Percentiles rank a stretch among this genome's conserved stretches.
phyloP scores from a whole-genome alignment of 2,113 vertebrate species.

The Phainopepla nitens region DNA sequence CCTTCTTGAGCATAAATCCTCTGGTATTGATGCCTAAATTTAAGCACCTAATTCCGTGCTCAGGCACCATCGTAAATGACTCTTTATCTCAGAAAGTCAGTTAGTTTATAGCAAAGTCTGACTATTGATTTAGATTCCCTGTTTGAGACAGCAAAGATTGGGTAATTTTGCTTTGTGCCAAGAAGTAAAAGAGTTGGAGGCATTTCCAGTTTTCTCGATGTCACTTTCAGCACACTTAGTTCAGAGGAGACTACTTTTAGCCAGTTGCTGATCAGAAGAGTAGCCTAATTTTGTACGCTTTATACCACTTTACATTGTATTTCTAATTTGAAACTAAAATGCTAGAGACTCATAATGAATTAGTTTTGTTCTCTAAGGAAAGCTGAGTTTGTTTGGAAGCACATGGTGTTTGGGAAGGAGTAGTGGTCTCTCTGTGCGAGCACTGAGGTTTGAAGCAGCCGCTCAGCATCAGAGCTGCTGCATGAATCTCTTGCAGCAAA shows the following conservation, averaged over 20 bases:
- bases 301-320: not conserved
- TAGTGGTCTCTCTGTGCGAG: not conserved
- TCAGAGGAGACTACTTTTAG: not conserved
- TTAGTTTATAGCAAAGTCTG: not conserved
- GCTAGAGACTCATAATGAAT: not conserved
- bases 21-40: not conserved
- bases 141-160: not conserved
- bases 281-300: not conserved
- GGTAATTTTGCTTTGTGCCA: not conserved
- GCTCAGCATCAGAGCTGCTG: not conserved
- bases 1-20: constrained; percentile 10
- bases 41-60: not conserved
- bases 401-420: not conserved
- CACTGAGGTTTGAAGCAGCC: not conserved
- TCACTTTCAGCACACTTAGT: not conserved
- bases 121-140: not conserved
- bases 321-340: not conserved
- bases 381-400: not conserved
- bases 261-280: not conserved
- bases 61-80: not conserved
- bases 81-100: not conserved
- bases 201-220: not conserved
- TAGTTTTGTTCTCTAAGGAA: not conserved
- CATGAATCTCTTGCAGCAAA: not conserved
- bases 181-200: not conserved